Conservation (phyloP, 2,888 invertebrate genomes). For the Orthonevra nobilis region DNA sequence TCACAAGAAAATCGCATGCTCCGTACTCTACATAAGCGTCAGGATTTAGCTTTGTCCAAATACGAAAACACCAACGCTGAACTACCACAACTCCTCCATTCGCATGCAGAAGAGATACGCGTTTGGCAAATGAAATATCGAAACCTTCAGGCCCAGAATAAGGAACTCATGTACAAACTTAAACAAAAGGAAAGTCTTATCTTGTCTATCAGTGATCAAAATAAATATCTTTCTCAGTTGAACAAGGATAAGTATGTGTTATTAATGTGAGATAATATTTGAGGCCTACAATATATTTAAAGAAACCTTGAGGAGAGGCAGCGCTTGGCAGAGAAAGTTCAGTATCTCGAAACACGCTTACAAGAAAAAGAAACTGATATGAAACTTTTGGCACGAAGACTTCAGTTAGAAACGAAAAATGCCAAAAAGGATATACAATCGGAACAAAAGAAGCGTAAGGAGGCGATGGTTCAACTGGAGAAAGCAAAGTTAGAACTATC, state of each 20-base stretch:
- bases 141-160: conserved; percentile 84
- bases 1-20: conserved; percentile 88
- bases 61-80: conserved; percentile 89
- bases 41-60: conserved; percentile 88
- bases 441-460: conserved; percentile 87
- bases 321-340: conserved; percentile 84
- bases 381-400: conserved; percentile 84
- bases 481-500: conserved; percentile 77
- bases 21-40: conserved; percentile 88
- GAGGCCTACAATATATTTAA: background rate
- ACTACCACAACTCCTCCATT: conserved; percentile 86
- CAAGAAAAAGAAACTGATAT: conserved; percentile 85
- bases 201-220: conserved; percentile 84
- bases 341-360: conserved; percentile 81
- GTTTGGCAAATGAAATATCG: conserved; percentile 86
- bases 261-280: background rate
- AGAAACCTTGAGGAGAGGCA: conserved; percentile 88
- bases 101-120: conserved; percentile 89
- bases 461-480: conserved; percentile 85
- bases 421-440: conserved; percentile 85
- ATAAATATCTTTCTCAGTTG: conserved; percentile 85
- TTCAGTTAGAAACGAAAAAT: conserved; percentile 88
- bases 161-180: conserved; percentile 84
- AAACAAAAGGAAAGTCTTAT: conserved; percentile 87
- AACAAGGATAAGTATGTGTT: conserved; percentile 84